Conservation (phyloP, 1,140 invertebrate genomes). For the Venturia canescens region DNA sequence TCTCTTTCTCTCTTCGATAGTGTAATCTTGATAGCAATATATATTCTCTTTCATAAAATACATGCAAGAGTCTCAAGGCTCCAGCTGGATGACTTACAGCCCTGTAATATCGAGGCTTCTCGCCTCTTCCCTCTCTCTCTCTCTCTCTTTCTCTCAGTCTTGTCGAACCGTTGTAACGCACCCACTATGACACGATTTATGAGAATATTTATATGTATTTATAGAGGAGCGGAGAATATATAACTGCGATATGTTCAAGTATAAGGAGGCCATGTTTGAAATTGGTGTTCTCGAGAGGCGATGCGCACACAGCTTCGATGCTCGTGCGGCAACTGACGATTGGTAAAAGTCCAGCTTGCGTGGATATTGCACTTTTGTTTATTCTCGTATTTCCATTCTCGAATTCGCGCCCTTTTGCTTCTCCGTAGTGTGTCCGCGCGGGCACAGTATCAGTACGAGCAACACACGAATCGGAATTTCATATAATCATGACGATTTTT, state of each 20-base stretch:
- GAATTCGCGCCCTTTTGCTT: not conserved
- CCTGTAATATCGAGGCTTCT: constrained; percentile 43
- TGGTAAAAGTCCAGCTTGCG: constrained; percentile 7
- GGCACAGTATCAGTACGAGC: not conserved
- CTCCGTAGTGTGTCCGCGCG: not conserved
- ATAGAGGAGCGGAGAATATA: constrained; percentile 52
- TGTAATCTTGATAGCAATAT: constrained; percentile 51
- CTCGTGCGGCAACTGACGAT: not conserved
- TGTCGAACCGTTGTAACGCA: constrained; percentile 61
- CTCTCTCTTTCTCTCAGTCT: constrained; percentile 45
- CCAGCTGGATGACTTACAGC: constrained; percentile 34
- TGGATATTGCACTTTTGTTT: constrained; percentile 39
- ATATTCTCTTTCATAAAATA: constrained; percentile 56
- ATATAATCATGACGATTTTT: too few relatives aligned
- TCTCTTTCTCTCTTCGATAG: constrained; percentile 22
- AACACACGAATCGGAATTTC: too few relatives aligned
- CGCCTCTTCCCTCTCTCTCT: constrained; percentile 25
- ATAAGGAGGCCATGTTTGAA: not conserved
- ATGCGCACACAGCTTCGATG: constrained; percentile 11
- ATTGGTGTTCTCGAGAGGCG: constrained; percentile 41
- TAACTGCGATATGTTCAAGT: not conserved
- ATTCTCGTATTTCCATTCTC: not conserved
- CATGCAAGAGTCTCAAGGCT: constrained; percentile 46
- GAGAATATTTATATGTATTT: constrained; percentile 68
- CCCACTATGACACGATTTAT: constrained; percentile 61